Base-by-base conservation (phyloP, 2,797 vertebrate species). In the Eutrigla gurnardus region DNA sequence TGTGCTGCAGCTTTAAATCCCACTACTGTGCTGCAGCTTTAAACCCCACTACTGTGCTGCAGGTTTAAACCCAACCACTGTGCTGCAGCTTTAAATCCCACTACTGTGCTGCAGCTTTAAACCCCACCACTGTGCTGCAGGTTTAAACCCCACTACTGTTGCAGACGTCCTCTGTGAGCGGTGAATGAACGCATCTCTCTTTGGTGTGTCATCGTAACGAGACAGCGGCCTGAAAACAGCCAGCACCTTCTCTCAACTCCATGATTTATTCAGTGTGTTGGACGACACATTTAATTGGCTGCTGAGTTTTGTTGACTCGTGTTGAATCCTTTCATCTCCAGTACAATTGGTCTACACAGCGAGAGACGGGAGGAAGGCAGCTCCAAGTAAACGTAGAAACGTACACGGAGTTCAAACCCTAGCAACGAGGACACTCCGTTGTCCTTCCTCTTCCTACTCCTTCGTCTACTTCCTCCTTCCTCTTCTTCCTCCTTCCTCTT, bases 181-280 rank as follows among this genome's bases (percentile, higher is more conserved):
- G 25, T 1, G 25, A 25, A 25, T 25, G 25, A 25, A 25, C n/a
- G n/a, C 3, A 8, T 63, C 36, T 46, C 4, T 77, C 49, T 65
- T 52, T 68, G 7, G 55, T 64, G 46, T 76, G 75, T 80, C 37
- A 35, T 17, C 12, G 50, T 65, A 39, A 75, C 60, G 64, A 83
- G 52, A 47, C 68, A 59, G 42, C 64, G 62, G 57, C 46, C 35
- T 42, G 37, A 61, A 67, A 58, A 61, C 6, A 13, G 14, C 33
- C 4, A 37, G 43, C 40, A 67, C 25, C 33, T 61, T 70, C 33
- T 63, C 47, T 67, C 40, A 67, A 25, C 52, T 33, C 40, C 2
- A 52, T 66, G 52, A 84, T 75, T 66, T 75, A 60, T 85, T 64
- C 65, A 58, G 42, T 50, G 47, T 37, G 18, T 61, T 15, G 36